Percentiles rank a stretch among this genome's conserved stretches.
These are phyloP conservation scores for Congeria kusceri DNA, from an alignment of 2,888 invertebrate genomes.

Conservation along the genomic window DNA sequence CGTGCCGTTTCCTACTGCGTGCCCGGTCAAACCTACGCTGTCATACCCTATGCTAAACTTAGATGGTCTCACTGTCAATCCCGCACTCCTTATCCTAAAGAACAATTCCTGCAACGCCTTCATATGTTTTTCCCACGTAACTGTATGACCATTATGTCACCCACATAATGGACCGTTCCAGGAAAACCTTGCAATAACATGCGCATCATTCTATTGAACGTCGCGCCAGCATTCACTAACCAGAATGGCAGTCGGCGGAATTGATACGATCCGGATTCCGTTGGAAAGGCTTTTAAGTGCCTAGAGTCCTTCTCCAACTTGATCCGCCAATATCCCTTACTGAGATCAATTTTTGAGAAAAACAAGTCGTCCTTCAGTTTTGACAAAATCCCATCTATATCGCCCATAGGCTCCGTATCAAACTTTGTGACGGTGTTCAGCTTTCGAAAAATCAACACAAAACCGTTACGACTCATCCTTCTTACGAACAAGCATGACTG, in stretches of 20 bases:
- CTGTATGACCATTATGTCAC: constrained; percentile 22
- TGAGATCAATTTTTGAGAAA: neutral
- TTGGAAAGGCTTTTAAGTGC: neutral
- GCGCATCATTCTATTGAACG: constrained; percentile 33
- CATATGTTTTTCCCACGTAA: constrained; percentile 16
- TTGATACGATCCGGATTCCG: neutral
- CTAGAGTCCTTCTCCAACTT: neutral
- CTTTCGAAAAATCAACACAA: neutral
- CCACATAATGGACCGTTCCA: neutral
- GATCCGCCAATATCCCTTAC: neutral
- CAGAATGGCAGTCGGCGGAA: neutral
- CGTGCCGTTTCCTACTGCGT: no score
- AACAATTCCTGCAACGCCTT: constrained; percentile 3
- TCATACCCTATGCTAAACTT: no score
- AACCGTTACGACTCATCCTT: no score
- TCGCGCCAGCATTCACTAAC: constrained; percentile 4
- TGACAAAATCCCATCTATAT: neutral
- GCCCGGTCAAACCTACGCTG: no score
- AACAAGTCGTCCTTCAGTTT: neutral
- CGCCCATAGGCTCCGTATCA: neutral
- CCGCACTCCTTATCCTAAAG: neutral
- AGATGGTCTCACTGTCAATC: no score
- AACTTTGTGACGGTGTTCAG: neutral
- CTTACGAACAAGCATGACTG: neutral
- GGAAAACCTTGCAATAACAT: neutral